phyloP scores from a whole-genome alignment of 1,140 invertebrate species.

The Holcopasites calliopsidis region DNA sequence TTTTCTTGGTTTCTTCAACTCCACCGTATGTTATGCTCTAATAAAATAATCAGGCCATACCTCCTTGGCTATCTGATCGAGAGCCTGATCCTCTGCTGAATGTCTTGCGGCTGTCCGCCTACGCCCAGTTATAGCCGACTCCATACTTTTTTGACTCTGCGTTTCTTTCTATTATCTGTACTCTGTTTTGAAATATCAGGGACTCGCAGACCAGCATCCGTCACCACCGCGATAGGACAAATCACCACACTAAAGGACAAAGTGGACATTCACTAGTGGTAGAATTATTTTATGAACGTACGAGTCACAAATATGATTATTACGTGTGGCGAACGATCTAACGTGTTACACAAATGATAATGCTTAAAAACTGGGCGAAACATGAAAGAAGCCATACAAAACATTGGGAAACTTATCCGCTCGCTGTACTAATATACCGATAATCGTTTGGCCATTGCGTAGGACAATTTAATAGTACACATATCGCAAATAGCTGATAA shows the following conservation, averaged over 20 bases:
- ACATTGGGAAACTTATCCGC: neutral
- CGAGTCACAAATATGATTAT: constrained; percentile 13
- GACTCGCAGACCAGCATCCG: constrained; percentile 28
- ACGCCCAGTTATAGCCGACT: constrained; percentile 84
- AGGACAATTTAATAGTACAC: neutral
- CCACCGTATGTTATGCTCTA: neutral
- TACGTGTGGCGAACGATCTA: neutral
- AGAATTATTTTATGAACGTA: constrained; percentile 20
- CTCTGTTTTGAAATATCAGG: constrained; percentile 35
- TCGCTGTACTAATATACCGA: neutral
- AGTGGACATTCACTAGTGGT: constrained; percentile 32
- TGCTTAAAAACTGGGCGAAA: no score
- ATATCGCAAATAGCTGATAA: neutral
- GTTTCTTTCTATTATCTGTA: no score
- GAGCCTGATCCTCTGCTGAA: constrained; percentile 91
- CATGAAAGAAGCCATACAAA: constrained; percentile 5
- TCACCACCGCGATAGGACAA: constrained; percentile 58
- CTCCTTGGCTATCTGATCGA: constrained; percentile 95
- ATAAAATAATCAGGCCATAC: constrained; percentile 77
- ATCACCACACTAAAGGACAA: constrained; percentile 61
- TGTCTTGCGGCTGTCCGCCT: constrained; percentile 86
- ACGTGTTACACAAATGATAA: constrained; percentile 35
- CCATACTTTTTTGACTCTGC: constrained; percentile 81
- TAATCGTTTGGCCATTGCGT: neutral
- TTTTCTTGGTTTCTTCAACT: constrained; percentile 44